Evolutionary conservation across 2,888 invertebrate species (phyloP), one percentile per base, ranked within the genome.

Genomic region (Cephus nigrinus): DNA sequence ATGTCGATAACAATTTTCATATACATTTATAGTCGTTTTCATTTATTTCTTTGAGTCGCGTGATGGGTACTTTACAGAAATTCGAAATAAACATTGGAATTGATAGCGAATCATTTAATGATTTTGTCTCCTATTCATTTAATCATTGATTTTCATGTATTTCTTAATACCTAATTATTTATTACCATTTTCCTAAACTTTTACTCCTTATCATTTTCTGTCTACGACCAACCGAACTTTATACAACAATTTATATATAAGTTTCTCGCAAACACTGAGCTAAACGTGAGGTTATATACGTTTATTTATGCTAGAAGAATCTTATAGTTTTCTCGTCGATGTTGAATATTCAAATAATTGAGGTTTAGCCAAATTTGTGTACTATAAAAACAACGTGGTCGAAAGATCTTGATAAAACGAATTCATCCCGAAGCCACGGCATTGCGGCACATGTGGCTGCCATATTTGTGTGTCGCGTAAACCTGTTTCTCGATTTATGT

Each of bases 1-100:
- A 40, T 40, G 15, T 40, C 40, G 40, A 40, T 40, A 40, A 40
- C 15, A 40, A 23, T 55, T 55, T 23, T 55, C 9, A 23, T 55
- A 3, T 9, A 55, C 15, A 23, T 1, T 23, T 9, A 9, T 15
- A 5, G 1, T 55, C 9, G 2, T 9, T 23, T 55, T 9, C 23
- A 55, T 23, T 55, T 55, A 23, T 55, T 55, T 9, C 55, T 2
- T 23, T 55, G 9, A 55, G 9, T 55, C 55, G 23, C 9, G 2
- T 5, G 55, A 2, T 55, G 23, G 55, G 23, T 55, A 55, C 2
- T 23, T 23, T 2, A 55, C 9, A 23, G 23, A 55, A 55, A 9
- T 55, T 55, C 23, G 23, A 55, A 55, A 55, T 55, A 55, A 55
- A 23, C 9, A 23, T 55, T 55, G 9, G 55, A 55, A 93, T 92